These are phyloP conservation scores for Anthoptus insignis DNA, from an alignment of 2,888 invertebrate genomes.

Conservation along the genomic window DNA sequence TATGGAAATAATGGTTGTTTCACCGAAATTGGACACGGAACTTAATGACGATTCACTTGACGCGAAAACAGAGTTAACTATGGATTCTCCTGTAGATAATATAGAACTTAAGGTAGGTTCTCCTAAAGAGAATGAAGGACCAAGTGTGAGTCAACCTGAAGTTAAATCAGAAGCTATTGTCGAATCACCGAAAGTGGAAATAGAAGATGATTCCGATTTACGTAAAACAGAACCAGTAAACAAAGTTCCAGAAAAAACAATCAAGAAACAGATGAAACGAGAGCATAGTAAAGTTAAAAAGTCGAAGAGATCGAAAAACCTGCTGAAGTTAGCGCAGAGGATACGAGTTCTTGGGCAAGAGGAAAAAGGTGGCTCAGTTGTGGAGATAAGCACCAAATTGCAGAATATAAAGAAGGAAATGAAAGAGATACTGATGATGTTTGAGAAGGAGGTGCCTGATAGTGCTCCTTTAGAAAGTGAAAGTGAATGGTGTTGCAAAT, in stretches of 20 bases:
- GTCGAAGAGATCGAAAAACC: slow-evolving; percentile 63
- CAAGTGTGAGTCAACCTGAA: slow-evolving; percentile 20
- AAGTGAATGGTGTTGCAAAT: slow-evolving; percentile 87
- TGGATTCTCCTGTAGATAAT: slow-evolving; percentile 49
- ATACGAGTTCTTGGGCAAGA: slow-evolving; percentile 65
- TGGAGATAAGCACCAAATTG: slow-evolving; percentile 70
- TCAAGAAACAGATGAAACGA: background rate
- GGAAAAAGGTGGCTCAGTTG: slow-evolving; percentile 69
- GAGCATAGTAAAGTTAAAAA: slow-evolving; percentile 45
- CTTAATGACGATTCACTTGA: background rate
- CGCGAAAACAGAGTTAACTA: slow-evolving; percentile 57
- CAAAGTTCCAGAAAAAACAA: slow-evolving; percentile 47
- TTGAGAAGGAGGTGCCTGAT: background rate
- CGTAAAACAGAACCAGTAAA: slow-evolving; percentile 36
- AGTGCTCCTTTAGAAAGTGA: slow-evolving; percentile 57
- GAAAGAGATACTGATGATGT: slow-evolving; percentile 67
- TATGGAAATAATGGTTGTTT: background rate
- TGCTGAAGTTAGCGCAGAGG: slow-evolving; percentile 55
- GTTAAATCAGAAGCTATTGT: slow-evolving; percentile 39
- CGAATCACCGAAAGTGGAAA: background rate
- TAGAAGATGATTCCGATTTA: background rate
- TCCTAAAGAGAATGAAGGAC: background rate
- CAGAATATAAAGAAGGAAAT: slow-evolving; percentile 73
- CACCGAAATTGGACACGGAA: background rate
- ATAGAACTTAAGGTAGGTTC: background rate